Evolutionary conservation across 2,113 vertebrate genomes (phyloP).

Genomic region (Chaenocephalus aceratus): DNA sequence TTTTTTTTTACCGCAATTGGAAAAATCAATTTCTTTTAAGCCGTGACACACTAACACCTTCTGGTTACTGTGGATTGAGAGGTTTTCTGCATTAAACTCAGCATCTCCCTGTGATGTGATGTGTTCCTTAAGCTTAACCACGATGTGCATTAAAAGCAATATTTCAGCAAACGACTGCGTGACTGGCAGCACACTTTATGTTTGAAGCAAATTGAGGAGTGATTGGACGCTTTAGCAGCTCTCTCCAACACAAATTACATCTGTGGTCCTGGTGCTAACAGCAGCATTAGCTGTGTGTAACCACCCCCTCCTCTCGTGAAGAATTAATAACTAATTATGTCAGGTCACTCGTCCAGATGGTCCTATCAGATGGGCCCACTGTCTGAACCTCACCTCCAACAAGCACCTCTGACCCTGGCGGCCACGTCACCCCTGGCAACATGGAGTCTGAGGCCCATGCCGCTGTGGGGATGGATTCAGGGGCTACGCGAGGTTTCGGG

Average conservation of each 20-base stretch:
- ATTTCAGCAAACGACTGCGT: background rate
- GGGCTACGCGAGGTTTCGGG: constrained; percentile 44
- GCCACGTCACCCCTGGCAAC: constrained; percentile 77
- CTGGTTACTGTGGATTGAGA: background rate
- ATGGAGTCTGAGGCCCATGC: constrained; percentile 48
- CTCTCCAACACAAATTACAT: constrained; percentile 18
- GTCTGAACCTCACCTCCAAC: constrained; percentile 78
- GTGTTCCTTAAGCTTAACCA: background rate
- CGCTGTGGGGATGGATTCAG: constrained; percentile 43
- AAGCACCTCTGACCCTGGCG: constrained; percentile 77
- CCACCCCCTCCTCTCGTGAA: constrained; percentile 43
- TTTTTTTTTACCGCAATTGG: background rate
- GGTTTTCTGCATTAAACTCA: background rate
- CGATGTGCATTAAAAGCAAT: background rate
- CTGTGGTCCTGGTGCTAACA: constrained; percentile 43
- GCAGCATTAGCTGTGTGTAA: constrained; percentile 56
- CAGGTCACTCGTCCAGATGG: constrained; percentile 83
- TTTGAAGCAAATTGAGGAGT: background rate
- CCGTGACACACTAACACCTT: constrained; percentile 8
- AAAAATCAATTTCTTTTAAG: background rate
- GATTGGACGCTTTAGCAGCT: background rate
- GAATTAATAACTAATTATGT: constrained; percentile 86
- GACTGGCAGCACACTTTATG: background rate
- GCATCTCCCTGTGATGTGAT: background rate
- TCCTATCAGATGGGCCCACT: constrained; percentile 79